These are phyloP conservation scores for Sabatieria punctata DNA, from an alignment of 2,888 invertebrate genomes.

Conservation along the genomic window DNA sequence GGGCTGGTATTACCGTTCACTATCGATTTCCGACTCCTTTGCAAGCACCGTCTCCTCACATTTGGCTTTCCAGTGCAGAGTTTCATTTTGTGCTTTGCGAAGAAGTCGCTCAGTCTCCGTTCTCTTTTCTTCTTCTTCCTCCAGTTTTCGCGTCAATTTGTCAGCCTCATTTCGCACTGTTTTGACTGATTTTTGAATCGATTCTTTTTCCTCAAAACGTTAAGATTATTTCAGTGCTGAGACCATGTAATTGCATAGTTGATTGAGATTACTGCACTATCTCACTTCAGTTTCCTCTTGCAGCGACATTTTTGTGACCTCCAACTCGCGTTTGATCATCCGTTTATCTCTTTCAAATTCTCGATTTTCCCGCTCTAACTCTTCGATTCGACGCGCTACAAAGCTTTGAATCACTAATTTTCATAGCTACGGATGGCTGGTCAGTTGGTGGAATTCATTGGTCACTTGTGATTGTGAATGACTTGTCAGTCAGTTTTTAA, in stretches of 20 bases:
- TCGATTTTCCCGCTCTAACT: conserved; percentile 2
- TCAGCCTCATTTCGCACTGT: background rate
- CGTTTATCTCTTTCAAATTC: background rate
- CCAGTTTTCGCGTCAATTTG: background rate
- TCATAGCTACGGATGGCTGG: too few species aligned
- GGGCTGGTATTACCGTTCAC: too few species aligned
- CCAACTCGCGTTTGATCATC: background rate
- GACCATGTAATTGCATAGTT: background rate
- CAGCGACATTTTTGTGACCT: background rate
- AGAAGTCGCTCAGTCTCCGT: conserved; percentile 14
- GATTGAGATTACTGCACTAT: too few species aligned
- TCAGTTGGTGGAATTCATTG: too few species aligned
- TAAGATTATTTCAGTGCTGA: background rate
- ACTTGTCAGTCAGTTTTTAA: too few species aligned
- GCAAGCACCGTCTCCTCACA: conserved; percentile 18
- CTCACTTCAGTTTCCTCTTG: background rate
- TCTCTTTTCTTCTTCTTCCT: background rate
- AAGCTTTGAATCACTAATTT: too few species aligned
- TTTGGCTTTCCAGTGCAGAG: conserved; percentile 19
- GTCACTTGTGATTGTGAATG: too few species aligned
- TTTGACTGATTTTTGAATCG: background rate
- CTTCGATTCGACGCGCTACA: background rate
- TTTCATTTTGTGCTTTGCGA: conserved; percentile 17
- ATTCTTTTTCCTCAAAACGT: conserved; percentile 5
- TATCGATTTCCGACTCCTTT: conserved; percentile 19